These are phyloP conservation scores for Conopomorpha cramerella DNA, from an alignment of 1,140 invertebrate species.

Conservation along the genomic window DNA sequence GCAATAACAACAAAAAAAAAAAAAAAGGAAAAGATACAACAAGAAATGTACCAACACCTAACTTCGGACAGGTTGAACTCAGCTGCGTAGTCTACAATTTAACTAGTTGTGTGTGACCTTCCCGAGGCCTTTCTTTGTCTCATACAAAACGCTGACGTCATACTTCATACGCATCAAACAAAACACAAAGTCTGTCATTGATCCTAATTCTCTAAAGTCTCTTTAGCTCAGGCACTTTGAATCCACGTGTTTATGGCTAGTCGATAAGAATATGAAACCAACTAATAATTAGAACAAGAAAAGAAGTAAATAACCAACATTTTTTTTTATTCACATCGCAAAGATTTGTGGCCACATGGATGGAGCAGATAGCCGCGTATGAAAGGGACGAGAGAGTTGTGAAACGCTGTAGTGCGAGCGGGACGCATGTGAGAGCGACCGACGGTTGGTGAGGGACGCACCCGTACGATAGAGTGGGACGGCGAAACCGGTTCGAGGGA, in stretches of 20 bases:
- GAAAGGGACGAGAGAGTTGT: no score
- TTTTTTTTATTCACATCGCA: no score
- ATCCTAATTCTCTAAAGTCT: no score
- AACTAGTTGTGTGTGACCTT: slow-evolving; percentile 16
- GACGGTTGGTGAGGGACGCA: no score
- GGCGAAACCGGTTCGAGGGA: slow-evolving; percentile 52
- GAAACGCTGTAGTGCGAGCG: slow-evolving; percentile 23
- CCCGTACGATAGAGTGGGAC: slow-evolving; percentile 46
- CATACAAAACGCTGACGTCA: slow-evolving; percentile 4
- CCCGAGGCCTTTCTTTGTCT: slow-evolving; percentile 12
- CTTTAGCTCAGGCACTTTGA: no score
- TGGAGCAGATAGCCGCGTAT: no score
- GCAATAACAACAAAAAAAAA: slow-evolving; percentile 26
- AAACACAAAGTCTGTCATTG: no score
- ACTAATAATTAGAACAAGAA: slow-evolving; percentile 16
- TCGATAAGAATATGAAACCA: no score
- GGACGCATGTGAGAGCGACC: no score
- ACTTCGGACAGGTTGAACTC: slow-evolving; percentile 21
- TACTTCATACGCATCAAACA: no score
- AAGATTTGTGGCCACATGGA: no score
- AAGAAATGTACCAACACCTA: slow-evolving; percentile 6
- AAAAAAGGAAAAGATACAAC: not conserved
- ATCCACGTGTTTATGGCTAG: no score
- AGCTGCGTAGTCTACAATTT: slow-evolving; percentile 18
- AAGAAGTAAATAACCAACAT: slow-evolving; percentile 8